Conservation (phyloP, 2,888 invertebrate species). For the Phortica magna region DNA sequence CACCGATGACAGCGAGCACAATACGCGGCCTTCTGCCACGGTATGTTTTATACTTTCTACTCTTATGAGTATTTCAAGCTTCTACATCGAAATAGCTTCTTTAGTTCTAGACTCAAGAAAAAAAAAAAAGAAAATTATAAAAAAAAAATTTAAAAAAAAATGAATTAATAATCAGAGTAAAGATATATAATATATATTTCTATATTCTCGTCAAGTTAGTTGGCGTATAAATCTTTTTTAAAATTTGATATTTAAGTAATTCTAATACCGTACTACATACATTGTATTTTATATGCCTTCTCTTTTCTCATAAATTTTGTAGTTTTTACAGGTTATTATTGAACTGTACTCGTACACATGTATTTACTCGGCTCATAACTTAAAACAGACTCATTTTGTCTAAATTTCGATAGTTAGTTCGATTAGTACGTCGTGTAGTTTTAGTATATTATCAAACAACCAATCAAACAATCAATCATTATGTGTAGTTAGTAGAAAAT, state of each 20-base stretch:
- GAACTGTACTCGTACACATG: slow-evolving; percentile 23
- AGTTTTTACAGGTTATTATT: slow-evolving; percentile 73
- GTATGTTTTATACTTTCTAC: slow-evolving; percentile 71
- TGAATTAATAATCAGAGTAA: background rate
- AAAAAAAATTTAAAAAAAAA: background rate
- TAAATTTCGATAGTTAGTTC: background rate
- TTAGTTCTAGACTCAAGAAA: background rate
- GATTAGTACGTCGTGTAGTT: background rate
- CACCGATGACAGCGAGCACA: slow-evolving; percentile 86
- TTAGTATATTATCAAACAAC: background rate
- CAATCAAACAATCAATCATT: slow-evolving; percentile 7
- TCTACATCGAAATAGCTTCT: background rate
- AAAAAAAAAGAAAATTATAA: background rate
- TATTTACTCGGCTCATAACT: slow-evolving; percentile 16
- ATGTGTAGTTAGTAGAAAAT: background rate
- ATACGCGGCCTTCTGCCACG: slow-evolving; percentile 85
- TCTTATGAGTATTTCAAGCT: background rate
- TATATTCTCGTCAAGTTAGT: background rate
- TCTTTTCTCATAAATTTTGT: slow-evolving; percentile 52
- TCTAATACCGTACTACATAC: slow-evolving; percentile 28
- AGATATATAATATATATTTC: background rate
- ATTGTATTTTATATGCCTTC: slow-evolving; percentile 38
- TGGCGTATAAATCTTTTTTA: background rate
- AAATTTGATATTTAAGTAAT: background rate
- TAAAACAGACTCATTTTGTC: slow-evolving; percentile 6